Base-by-base conservation (phyloP, 2,888 invertebrate genomes). In the Tetragonisca angustula region DNA sequence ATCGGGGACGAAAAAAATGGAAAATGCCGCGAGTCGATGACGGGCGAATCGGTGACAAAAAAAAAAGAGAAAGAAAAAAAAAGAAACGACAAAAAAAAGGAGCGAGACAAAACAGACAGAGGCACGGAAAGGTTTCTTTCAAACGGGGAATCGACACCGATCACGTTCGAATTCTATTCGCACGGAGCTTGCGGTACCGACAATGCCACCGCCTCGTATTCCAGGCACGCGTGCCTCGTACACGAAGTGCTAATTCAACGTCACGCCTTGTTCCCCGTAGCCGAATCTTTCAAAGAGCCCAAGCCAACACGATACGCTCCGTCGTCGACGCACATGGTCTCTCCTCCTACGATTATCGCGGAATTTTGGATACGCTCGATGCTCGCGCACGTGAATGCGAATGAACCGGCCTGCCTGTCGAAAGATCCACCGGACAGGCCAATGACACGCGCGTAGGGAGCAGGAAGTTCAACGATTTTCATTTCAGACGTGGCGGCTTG, bases 311-410 rank as follows among this genome's bases (percentile, higher is more conserved):
- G 71, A 65, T 59, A 64, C 67, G 52, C 27, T 50, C 64, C 52
- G 24, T 21, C 70, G n/a, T n/a, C 54, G 24, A n/a, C 75, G 24
- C 61, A 50, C 61, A 50, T 67, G 50, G 65, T 54, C 74, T 54
- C 74, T 80, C 64, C 76, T 76, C 67, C 81, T 67, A 56, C 87
- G 88, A 86, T 88, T 87, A 88, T 87, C 87, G 72, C 83, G 82
- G 84, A 89, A 87, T 85, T 27, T 88, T 82, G 86, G 86, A 81
- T 86, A 84, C 83, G 76, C 68, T 36, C 67, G n/a, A 56, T 43
- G 69, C 49, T 32, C 65, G 76, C 43, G 11, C 21, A 56, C 43
- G 74, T 83, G 87, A 89, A 89, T 84, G 87, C 87, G 72, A 89
- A 89, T 84, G 84, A 85, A 65, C 62, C 73, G 32, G 32, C 32